Base-by-base conservation (phyloP, 2,113 vertebrate species). In the Crotophaga sulcirostris region DNA sequence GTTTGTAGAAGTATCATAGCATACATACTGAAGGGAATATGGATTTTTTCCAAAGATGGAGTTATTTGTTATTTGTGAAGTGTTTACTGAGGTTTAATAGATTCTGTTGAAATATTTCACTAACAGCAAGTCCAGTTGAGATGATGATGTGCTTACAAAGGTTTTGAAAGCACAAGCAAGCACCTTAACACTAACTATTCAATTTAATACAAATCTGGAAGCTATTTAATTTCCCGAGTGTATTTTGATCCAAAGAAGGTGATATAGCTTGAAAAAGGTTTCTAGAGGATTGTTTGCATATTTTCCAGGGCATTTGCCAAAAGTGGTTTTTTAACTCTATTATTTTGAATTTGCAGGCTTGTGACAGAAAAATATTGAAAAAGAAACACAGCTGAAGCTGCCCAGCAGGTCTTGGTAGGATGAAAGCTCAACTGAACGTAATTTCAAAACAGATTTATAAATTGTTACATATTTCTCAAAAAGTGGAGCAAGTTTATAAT, bases 41-140 rank as follows among this genome's bases (percentile, higher is more conserved):
- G n/a, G 58, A 73, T 94, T 81, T 59, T 28, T 36, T 83, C 77
- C 59, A 87, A 87, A 91, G 55, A 24, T 3, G 0, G 70, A 81
- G 17, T 84, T 54, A 86, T 74, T 84, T 87, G 23, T 83, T 85
- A 74, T 59, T 82, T 89, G 19, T 90, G 40, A 91, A 93, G 78
- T n/a, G 72, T 54, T 90, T 77, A 76, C 36, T 44, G 58, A 81
- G 68, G 38, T 82, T 82, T 95, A 75, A 97, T 51, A 91, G 85
- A 44, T 66, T 91, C 29, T 80, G 55, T 56, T 82, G 36, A 64
- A 83, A 54, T 28, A 70, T 62, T 96, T 95, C 76, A 93, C 68
- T 76, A 89, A 44, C 42, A 79, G 66, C 28, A 80, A 76, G 54
- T 74, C 42, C 72, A 68, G 75, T 5, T 52, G 70, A 93, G 15